phyloP scores from a whole-genome alignment of 1,140 invertebrate species.

The Macrobrachium rosenbergii region DNA sequence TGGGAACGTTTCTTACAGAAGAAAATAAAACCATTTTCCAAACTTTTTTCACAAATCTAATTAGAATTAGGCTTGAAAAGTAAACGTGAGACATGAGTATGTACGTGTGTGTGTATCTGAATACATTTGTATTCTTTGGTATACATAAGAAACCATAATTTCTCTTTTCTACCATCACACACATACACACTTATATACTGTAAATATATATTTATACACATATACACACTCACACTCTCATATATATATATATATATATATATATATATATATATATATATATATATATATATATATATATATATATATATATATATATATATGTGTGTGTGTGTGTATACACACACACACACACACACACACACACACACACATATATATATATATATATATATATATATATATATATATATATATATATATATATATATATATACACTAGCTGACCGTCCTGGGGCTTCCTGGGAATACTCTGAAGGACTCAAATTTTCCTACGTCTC shows the following conservation, averaged over 20 bases:
- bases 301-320: constrained; percentile 14
- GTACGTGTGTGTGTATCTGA: background rate
- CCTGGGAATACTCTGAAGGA: too few relatives aligned
- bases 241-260: background rate
- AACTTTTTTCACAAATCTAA: too few relatives aligned
- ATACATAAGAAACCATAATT: too few relatives aligned
- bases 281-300: background rate
- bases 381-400: constrained; percentile 20
- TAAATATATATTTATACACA: background rate
- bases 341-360: background rate
- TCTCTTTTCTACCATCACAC: too few relatives aligned
- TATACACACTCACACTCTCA: background rate
- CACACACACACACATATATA: background rate
- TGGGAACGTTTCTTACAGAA: background rate
- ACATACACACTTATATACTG: too few relatives aligned
- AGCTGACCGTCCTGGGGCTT: too few relatives aligned
- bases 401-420: constrained; percentile 14
- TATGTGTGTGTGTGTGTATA: background rate
- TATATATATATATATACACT: constrained; percentile 18
- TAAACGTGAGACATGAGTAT: background rate
- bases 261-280: constrained; percentile 2
- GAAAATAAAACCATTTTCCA: background rate
- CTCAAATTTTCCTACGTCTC: too few relatives aligned
- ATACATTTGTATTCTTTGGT: too few relatives aligned
- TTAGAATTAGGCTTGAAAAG: too few relatives aligned